These are phyloP conservation scores for Lamellibrachia luymesi DNA, from an alignment of 1,140 invertebrate species.

Conservation along the genomic window DNA sequence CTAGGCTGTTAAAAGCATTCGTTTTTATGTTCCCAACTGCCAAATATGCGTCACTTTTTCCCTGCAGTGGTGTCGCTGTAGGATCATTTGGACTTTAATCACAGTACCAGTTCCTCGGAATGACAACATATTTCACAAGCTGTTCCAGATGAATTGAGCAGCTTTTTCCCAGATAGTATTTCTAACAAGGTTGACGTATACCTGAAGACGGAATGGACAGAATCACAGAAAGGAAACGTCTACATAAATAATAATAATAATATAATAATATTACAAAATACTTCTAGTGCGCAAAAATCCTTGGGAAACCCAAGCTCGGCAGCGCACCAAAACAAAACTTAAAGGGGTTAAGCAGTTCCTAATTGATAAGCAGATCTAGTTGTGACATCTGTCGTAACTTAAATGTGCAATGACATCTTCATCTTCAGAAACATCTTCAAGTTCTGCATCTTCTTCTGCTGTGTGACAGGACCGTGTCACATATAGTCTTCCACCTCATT, in stretches of 20 bases:
- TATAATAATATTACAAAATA: too few species aligned
- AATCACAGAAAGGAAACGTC: not conserved
- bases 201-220: not conserved
- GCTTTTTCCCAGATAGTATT: not conserved
- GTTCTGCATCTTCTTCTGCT: too few species aligned
- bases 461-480: too few species aligned
- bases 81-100: not conserved
- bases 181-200: not conserved
- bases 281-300: too few species aligned
- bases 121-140: not conserved
- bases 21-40: not conserved
- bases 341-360: too few species aligned
- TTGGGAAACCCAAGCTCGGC: too few species aligned
- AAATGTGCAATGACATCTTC: not conserved
- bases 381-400: too few species aligned
- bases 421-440: too few species aligned
- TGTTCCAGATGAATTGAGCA: not conserved
- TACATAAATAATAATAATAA: not conserved
- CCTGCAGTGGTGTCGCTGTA: not conserved
- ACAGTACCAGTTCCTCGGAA: not conserved
- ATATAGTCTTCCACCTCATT: too few species aligned
- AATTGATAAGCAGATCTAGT: too few species aligned
- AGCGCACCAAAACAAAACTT: too few species aligned
- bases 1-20: not conserved
- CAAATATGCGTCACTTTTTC: not conserved